phyloP scores from a whole-genome alignment of 2,113 vertebrate genomes.

The Pandion haliaetus region DNA sequence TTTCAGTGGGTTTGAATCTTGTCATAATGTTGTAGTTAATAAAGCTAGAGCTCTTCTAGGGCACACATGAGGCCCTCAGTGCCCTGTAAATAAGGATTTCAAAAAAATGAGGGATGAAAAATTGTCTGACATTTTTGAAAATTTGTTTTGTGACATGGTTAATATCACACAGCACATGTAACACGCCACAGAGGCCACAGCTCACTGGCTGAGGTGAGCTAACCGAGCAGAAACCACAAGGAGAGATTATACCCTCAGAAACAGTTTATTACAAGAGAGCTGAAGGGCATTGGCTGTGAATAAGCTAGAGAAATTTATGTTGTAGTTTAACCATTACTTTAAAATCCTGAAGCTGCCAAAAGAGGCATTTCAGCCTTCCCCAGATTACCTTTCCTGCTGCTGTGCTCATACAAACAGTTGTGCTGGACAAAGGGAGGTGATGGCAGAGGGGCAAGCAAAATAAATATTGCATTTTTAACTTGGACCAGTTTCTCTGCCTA shows the following conservation, averaged over 20 bases:
- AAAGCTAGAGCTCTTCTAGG: neutral
- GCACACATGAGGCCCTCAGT: neutral
- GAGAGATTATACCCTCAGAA: conserved; percentile 22
- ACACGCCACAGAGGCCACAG: conserved; percentile 26
- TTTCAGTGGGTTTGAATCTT: neutral
- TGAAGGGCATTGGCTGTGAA: conserved; percentile 19
- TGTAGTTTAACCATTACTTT: conserved; percentile 1
- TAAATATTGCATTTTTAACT: conserved; percentile 37
- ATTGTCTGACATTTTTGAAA: conserved; percentile 16
- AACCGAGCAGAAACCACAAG: conserved; percentile 21
- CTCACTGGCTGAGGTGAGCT: conserved; percentile 6
- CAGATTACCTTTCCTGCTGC: neutral
- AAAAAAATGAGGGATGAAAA: neutral
- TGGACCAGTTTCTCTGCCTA: neutral
- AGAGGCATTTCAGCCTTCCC: neutral
- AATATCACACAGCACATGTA: conserved; percentile 34
- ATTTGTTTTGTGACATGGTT: conserved; percentile 2
- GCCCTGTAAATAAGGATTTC: neutral
- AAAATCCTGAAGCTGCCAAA: conserved; percentile 11
- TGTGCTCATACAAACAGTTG: neutral
- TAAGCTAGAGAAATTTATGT: conserved; percentile 32
- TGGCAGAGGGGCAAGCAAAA: neutral
- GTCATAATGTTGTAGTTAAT: neutral
- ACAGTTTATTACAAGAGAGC: conserved; percentile 11
- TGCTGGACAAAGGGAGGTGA: neutral